Conservation (phyloP, 2,113 vertebrate species). For the Oriolus oriolus region DNA sequence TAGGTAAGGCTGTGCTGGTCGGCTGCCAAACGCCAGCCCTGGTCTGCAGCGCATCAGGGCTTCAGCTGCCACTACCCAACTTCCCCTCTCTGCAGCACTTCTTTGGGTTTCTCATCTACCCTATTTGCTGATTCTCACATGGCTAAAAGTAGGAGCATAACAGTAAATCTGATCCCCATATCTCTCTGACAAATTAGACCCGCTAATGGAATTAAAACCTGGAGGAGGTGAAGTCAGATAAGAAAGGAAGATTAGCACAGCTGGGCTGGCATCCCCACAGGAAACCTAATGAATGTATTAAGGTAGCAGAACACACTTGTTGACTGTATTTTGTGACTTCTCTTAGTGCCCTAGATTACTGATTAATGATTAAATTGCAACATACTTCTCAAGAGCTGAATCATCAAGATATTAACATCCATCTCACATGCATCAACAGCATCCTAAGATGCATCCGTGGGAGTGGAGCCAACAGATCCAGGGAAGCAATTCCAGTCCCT, state of each 20-base stretch:
- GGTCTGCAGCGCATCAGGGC: neutral
- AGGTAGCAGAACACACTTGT: neutral
- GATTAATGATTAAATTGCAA: neutral
- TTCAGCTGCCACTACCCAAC: neutral
- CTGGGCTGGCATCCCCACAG: neutral
- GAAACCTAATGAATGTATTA: neutral
- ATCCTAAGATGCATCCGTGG: fast-evolving
- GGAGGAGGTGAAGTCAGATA: neutral
- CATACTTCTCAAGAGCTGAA: neutral
- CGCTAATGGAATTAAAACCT: neutral
- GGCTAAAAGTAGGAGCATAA: neutral
- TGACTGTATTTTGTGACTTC: neutral
- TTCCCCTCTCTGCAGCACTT: neutral
- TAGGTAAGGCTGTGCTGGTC: neutral
- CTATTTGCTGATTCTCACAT: neutral
- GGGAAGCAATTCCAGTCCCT: neutral
- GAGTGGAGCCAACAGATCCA: neutral
- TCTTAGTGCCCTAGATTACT: neutral
- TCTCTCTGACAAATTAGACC: neutral
- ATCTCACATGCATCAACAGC: neutral
- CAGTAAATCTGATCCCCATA: neutral
- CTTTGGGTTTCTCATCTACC: neutral
- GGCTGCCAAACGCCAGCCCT: neutral
- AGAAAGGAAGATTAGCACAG: neutral
- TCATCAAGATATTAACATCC: neutral